Base-by-base conservation (phyloP, 2,888 invertebrate species). In the Spialia ferax region DNA sequence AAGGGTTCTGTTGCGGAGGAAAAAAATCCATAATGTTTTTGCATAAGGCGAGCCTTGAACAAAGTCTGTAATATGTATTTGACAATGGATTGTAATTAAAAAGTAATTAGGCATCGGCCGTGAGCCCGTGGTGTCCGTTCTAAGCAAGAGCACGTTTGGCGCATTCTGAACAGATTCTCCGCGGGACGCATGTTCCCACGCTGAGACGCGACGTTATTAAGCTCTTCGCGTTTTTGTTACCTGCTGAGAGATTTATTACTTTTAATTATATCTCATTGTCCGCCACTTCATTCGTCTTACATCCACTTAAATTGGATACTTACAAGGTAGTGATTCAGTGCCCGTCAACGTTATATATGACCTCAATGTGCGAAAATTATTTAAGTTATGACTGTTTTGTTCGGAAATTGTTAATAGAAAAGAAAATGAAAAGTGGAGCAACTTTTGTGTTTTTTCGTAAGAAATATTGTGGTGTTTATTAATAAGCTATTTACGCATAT, bases 231-330 rank as follows among this genome's bases (percentile, higher is more conserved):
- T 91, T 91, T 90, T 91, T 91, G 92, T 91, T 90, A 87, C 92
- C 91, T 87, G 91, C 88, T 81, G 91, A 74, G 92, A 93, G 93
- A 93, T 93, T 93, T 93, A 93, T 93, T 91, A 92, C 92, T 92
- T 93, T 93, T 93, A 93, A 93, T 93, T 93, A 93, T 91, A 89
- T 89, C 88, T 89, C 91, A 91, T 92, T 93, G 91, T 92, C 86
- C 88, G 86, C 84, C 73, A 77, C 82, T 83, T 82, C 87, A 85
- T 85, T 85, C 87, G 83, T 88, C 89, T 89, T 81, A 80, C 78
- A 82, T 80, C 82, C 82, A 79, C 85, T 84, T 87, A 88, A 90
- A 90, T 91, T 88, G 89, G 86, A 89, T 86, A 83, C 86, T 86
- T 81, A 84, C 81, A 80, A 78, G 79, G 70, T 79, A 79, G 81